phyloP scores from a whole-genome alignment of 2,797 vertebrate species.

The Trichosurus vulpecula region DNA sequence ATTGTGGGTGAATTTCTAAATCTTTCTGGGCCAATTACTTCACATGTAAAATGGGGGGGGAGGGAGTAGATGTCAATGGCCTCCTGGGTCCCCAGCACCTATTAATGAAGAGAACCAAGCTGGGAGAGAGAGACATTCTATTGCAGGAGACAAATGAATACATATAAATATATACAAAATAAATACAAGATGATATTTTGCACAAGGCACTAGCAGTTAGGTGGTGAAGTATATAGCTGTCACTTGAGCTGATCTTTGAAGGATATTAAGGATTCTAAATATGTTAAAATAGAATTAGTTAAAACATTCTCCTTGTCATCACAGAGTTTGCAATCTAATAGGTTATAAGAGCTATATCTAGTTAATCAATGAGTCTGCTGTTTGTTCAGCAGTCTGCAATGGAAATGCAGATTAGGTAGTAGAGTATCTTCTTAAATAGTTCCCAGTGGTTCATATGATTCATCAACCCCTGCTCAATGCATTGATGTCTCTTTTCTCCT shows the following conservation, averaged over 20 bases:
- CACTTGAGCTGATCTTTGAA: background rate
- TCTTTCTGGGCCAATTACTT: background rate
- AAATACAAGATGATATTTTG: background rate
- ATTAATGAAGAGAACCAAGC: background rate
- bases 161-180: background rate
- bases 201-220: background rate
- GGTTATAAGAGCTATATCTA: background rate
- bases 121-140: background rate
- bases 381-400: background rate
- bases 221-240: background rate
- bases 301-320: background rate
- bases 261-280: background rate
- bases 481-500: background rate
- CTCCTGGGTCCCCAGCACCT: background rate
- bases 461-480: background rate
- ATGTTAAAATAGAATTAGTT: background rate
- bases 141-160: background rate
- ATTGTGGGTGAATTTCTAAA: background rate
- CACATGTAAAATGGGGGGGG: background rate
- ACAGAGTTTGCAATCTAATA: background rate
- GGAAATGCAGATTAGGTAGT: no score
- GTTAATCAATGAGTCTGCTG: background rate
- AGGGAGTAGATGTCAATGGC: background rate
- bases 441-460: background rate
- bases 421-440: background rate